Evolutionary conservation across 2,888 invertebrate species (phyloP).

Genomic region (Acronicta alni): DNA sequence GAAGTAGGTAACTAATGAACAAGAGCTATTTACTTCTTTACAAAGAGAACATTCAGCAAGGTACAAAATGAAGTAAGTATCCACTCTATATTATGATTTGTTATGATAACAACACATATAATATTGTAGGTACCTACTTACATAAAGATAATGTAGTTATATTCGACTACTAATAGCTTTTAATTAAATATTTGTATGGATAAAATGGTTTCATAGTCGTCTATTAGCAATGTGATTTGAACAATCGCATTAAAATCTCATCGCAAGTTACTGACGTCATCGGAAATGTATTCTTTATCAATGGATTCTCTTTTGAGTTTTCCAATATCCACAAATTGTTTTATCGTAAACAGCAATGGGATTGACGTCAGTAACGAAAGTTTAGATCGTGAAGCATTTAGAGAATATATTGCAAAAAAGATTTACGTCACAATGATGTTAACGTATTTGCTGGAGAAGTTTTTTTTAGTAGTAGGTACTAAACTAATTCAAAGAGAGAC

Average conservation of each 20-base stretch:
- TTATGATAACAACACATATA: too few relatives aligned
- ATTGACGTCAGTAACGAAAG: constrained; percentile 35
- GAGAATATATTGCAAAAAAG: constrained; percentile 5
- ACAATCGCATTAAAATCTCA: background rate
- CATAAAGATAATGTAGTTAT: too few relatives aligned
- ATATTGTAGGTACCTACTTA: too few relatives aligned
- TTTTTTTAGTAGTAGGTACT: background rate
- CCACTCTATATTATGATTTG: too few relatives aligned
- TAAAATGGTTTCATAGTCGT: too few relatives aligned
- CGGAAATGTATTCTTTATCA: background rate
- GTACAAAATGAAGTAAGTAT: too few relatives aligned
- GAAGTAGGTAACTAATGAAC: too few relatives aligned
- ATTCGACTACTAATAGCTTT: too few relatives aligned
- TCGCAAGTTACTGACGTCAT: background rate
- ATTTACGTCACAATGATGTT: constrained; percentile 7
- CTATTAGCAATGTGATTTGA: background rate
- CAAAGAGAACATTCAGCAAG: too few relatives aligned
- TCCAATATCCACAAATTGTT: constrained; percentile 9
- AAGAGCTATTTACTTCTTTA: too few relatives aligned
- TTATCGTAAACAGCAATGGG: constrained; percentile 7
- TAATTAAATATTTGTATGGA: too few relatives aligned
- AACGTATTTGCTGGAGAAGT: background rate
- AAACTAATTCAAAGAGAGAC: too few relatives aligned
- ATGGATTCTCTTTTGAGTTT: constrained; percentile 5
- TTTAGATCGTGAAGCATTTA: constrained; percentile 8